Conservation (phyloP, 1,140 invertebrate species). For the Anastatus disparis region DNA sequence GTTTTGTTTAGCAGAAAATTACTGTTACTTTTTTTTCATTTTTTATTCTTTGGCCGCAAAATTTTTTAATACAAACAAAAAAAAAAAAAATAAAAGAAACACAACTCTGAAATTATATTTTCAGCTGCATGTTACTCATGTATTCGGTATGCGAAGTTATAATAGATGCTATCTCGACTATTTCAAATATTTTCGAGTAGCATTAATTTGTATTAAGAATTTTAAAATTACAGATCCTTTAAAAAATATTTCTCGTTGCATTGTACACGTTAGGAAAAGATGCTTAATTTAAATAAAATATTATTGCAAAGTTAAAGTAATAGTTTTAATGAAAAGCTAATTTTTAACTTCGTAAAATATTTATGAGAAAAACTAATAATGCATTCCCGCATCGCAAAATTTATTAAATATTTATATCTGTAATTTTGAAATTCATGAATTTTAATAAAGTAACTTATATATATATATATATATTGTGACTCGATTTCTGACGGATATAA, state of each 20-base stretch:
- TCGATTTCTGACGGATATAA: constrained; percentile 9
- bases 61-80: constrained; percentile 11
- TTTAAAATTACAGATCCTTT: neutral
- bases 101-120: neutral
- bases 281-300: no score
- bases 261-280: no score
- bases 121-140: neutral
- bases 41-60: neutral
- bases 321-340: no score
- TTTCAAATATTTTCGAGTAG: neutral
- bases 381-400: neutral
- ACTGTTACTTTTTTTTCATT: neutral
- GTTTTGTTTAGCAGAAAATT: constrained; percentile 13
- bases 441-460: constrained; percentile 9
- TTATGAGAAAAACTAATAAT: constrained; percentile 22
- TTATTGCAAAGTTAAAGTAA: no score
- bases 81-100: no score
- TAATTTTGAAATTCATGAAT: constrained; percentile 22
- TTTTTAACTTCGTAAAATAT: no score
- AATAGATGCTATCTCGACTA: neutral
- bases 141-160: neutral
- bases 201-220: neutral
- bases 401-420: constrained; percentile 28
- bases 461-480: neutral
- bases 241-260: neutral